phyloP scores from a whole-genome alignment of 1,140 invertebrate species.

The Drosophila ananassae region DNA sequence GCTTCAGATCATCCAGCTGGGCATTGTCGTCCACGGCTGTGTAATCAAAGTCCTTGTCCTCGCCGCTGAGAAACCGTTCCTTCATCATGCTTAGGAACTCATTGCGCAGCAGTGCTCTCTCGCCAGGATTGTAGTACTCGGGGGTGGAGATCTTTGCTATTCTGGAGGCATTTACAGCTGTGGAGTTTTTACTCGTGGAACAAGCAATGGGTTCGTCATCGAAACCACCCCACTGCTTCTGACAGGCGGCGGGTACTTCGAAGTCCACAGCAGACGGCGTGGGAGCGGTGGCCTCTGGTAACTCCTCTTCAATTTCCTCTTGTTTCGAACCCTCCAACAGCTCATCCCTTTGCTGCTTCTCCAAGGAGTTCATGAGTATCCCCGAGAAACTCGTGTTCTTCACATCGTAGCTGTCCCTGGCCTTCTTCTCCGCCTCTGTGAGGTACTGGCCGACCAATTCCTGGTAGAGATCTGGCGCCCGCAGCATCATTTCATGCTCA shows the following conservation, averaged over 20 bases:
- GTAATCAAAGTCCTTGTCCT: constrained; percentile 92
- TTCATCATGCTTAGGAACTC: constrained; percentile 96
- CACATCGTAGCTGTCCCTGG: constrained; percentile 86
- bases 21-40: constrained; percentile 90
- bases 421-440: constrained; percentile 89
- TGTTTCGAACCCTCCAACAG: constrained; percentile 84
- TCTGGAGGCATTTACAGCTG: constrained; percentile 54
- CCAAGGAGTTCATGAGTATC: constrained; percentile 88
- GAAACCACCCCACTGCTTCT: constrained; percentile 69
- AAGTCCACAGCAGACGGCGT: constrained; percentile 18
- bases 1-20: constrained; percentile 91
- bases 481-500: constrained; percentile 95
- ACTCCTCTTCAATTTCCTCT: constrained; percentile 18
- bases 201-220: constrained; percentile 69
- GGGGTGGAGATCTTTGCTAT: constrained; percentile 76
- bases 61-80: constrained; percentile 92
- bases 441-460: constrained; percentile 94
- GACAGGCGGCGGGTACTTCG: constrained; percentile 64
- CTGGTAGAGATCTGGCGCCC: constrained; percentile 95
- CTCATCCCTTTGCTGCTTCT: constrained; percentile 87
- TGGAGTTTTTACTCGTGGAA: constrained; percentile 58
- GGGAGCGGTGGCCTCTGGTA: not conserved
- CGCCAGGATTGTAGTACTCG: constrained; percentile 78
- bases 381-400: constrained; percentile 88
- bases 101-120: constrained; percentile 88